Evolutionary conservation across 30 jellyfish, hydroid and myxozoan genomes (phyloP).

Genomic region (Mastigias papua): DNA sequence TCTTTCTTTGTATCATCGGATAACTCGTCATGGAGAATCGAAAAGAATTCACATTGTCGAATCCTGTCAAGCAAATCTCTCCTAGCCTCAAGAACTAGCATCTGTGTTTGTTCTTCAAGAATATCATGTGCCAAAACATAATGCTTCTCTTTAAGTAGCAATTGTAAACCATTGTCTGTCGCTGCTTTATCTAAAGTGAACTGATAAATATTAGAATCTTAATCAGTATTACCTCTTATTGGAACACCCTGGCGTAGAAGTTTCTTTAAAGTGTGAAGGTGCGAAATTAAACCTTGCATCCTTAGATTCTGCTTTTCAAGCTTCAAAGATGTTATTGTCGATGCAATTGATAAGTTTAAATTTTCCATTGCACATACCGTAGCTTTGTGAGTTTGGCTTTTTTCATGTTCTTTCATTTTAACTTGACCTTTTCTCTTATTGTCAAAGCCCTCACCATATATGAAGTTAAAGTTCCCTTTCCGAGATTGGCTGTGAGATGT

Average conservation of each 20-base stretch:
- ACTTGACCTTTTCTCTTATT: slow-evolving; percentile 26
- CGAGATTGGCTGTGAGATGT: slow-evolving; percentile 67
- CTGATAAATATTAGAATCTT: slow-evolving; percentile 51
- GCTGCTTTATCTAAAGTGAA: slow-evolving; percentile 57
- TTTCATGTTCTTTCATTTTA: slow-evolving; percentile 42
- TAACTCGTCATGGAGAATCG: too few relatives aligned
- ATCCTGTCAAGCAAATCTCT: too few relatives aligned
- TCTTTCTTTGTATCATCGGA: too few relatives aligned
- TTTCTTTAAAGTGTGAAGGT: slow-evolving; percentile 54
- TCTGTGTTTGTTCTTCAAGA: too few relatives aligned
- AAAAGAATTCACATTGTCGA: too few relatives aligned
- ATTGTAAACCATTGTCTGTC: slow-evolving; percentile 46
- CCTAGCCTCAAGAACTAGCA: too few relatives aligned
- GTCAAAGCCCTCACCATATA: slow-evolving; percentile 58
- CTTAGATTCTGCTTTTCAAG: slow-evolving; percentile 41
- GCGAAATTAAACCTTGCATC: slow-evolving; percentile 67
- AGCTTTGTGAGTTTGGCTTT: slow-evolving; percentile 44
- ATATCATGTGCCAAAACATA: slow-evolving; percentile 59
- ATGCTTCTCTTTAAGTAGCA: slow-evolving; percentile 53
- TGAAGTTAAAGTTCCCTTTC: slow-evolving; percentile 53
- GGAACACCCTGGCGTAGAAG: slow-evolving; percentile 66
- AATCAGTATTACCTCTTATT: slow-evolving; percentile 51
- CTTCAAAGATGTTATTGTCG: slow-evolving; percentile 57
- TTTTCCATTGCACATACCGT: slow-evolving; percentile 52
- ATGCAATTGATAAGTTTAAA: slow-evolving; percentile 33